phyloP scores from a whole-genome alignment of 2,797 vertebrate genomes.

The Emydoidea blandingii region DNA sequence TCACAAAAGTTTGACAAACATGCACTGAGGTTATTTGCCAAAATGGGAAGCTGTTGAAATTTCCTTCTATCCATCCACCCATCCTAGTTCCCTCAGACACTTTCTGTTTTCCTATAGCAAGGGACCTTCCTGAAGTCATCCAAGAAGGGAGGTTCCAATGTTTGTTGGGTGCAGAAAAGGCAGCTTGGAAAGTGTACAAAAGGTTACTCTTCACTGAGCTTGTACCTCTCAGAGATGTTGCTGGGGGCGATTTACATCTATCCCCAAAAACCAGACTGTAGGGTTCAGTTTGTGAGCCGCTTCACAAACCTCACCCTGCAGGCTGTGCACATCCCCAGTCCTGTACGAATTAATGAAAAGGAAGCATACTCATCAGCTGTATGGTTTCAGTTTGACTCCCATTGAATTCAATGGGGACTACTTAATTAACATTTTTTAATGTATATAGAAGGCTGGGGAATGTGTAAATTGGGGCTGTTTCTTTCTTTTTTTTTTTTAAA shows the following conservation, averaged over 20 bases:
- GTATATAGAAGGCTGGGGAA: not conserved
- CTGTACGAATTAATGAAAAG: not conserved
- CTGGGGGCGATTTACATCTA: not conserved
- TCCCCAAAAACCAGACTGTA: not conserved
- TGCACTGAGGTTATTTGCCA: not conserved
- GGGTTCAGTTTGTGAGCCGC: not conserved
- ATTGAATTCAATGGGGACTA: not conserved
- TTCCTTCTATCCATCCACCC: not conserved
- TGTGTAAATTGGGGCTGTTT: too few relatives aligned
- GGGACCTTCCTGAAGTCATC: too few relatives aligned
- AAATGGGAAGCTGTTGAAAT: not conserved
- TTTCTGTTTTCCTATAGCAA: too few relatives aligned
- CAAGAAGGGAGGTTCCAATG: too few relatives aligned
- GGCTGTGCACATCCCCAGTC: not conserved
- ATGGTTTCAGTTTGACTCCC: not conserved
- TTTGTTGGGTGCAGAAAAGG: too few relatives aligned
- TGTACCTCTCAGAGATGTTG: not conserved
- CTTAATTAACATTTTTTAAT: not conserved
- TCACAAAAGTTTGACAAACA: not conserved
- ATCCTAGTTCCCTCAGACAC: too few relatives aligned
- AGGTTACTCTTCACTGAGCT: too few relatives aligned
- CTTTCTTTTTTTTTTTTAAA: too few relatives aligned
- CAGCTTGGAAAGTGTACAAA: too few relatives aligned
- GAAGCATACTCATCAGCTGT: not conserved
- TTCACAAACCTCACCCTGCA: not conserved